Evolutionary conservation across 2,888 invertebrate species (phyloP).

Genomic region (Drosophila prolongata): DNA sequence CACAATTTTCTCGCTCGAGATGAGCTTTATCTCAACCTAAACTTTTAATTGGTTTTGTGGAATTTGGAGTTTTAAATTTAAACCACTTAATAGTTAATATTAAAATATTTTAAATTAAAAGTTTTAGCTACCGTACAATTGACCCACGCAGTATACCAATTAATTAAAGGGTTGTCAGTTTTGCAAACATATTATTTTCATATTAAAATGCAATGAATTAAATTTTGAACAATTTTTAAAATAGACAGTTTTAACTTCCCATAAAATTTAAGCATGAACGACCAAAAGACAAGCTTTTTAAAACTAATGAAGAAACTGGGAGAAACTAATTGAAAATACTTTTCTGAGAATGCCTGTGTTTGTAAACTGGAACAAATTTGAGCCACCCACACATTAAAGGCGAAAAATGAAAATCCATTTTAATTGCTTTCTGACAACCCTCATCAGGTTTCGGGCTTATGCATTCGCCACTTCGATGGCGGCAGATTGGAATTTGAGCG

Average conservation of each 20-base stretch:
- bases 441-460: slow-evolving; percentile 24
- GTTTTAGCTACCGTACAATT: too few relatives aligned
- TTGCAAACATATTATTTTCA: too few relatives aligned
- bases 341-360: slow-evolving; percentile 2
- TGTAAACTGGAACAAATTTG: slow-evolving; percentile 13
- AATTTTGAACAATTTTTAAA: neutral
- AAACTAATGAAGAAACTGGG: slow-evolving; percentile 1
- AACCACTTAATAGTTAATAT: too few relatives aligned
- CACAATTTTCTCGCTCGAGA: slow-evolving; percentile 4
- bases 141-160: too few relatives aligned
- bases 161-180: too few relatives aligned
- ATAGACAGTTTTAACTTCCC: neutral
- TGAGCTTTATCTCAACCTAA: slow-evolving; percentile 5
- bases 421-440: slow-evolving; percentile 28
- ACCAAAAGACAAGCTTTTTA: too few relatives aligned
- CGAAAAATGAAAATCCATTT: slow-evolving; percentile 3
- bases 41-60: slow-evolving; percentile 1
- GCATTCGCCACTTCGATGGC: slow-evolving; percentile 26
- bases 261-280: neutral
- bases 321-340: slow-evolving; percentile 27
- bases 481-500: slow-evolving; percentile 40
- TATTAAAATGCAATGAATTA: too few relatives aligned
- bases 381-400: slow-evolving; percentile 2
- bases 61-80: neutral
- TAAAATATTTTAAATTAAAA: too few relatives aligned